Evolutionary conservation across 2,888 invertebrate species (phyloP).

Genomic region (Rhagonycha lutea): DNA sequence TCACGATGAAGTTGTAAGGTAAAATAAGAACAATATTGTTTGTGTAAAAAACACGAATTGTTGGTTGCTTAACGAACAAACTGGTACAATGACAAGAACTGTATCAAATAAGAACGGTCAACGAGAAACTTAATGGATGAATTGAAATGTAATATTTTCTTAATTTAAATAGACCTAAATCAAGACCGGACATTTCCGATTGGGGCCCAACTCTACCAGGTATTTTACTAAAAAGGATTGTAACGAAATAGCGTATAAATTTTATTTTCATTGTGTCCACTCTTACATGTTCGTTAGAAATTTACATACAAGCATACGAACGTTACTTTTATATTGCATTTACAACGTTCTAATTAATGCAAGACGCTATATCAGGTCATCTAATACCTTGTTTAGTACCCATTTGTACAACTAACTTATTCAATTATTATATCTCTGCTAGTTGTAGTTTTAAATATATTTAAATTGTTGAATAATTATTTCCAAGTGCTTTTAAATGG

Average conservation of each 20-base stretch:
- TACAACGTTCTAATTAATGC: constrained; percentile 8
- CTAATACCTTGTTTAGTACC: constrained; percentile 3
- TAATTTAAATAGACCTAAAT: constrained; percentile 48
- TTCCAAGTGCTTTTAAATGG: background rate
- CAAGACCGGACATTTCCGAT: constrained; percentile 52
- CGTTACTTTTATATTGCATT: constrained; percentile 13
- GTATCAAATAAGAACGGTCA: background rate
- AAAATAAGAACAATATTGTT: background rate
- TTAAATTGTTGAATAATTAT: background rate
- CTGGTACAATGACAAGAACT: background rate
- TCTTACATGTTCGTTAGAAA: constrained; percentile 25
- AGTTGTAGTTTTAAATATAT: background rate
- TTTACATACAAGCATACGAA: constrained; percentile 22
- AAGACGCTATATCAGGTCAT: constrained; percentile 5
- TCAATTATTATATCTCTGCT: background rate
- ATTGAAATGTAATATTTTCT: constrained; percentile 47
- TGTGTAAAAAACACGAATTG: background rate
- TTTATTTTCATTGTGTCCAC: constrained; percentile 40
- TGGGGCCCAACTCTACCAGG: constrained; percentile 35
- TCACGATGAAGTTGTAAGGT: background rate
- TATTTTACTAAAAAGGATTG: constrained; percentile 42
- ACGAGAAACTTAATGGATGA: constrained; percentile 25
- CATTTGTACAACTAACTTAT: background rate
- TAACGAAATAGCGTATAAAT: constrained; percentile 48
- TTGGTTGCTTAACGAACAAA: background rate